Conservation (phyloP, 2,797 vertebrate species). For the Hypotaenidia okinawae region DNA sequence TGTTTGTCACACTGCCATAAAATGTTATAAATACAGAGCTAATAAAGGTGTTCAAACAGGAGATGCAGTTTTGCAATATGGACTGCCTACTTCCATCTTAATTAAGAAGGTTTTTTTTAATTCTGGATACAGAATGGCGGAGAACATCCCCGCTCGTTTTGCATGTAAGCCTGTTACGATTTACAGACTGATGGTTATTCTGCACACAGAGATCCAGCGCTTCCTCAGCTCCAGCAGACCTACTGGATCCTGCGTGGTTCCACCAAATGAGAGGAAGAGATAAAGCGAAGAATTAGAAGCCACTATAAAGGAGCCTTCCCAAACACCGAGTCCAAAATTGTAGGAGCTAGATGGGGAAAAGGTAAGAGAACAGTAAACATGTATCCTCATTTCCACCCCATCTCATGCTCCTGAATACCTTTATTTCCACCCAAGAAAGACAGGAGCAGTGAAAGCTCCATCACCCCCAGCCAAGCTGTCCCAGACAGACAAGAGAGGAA, state of each 20-base stretch:
- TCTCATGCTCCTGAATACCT: not conserved
- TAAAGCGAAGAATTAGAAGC: not conserved
- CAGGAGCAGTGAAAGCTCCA: not conserved
- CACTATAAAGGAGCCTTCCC: not conserved
- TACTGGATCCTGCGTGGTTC: not conserved
- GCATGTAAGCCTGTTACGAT: not conserved
- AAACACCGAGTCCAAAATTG: not conserved
- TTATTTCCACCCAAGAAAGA: not conserved
- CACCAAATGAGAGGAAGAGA: not conserved
- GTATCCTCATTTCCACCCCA: not conserved
- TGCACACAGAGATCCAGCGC: not conserved
- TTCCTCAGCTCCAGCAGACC: not conserved
- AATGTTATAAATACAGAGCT: not conserved
- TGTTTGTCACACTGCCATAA: not conserved
- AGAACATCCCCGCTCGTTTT: not conserved
- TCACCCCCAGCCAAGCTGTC: not conserved
- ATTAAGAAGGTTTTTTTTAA: not conserved
- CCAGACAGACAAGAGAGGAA: not conserved
- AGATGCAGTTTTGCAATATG: not conserved
- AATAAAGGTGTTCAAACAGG: not conserved
- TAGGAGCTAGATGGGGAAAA: not conserved
- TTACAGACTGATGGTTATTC: not conserved
- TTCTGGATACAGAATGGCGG: not conserved
- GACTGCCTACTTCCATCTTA: not conserved
- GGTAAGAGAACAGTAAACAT: not conserved